Evolutionary conservation across 1,140 invertebrate species (phyloP).

Genomic region (Harlomillsia oculata): DNA sequence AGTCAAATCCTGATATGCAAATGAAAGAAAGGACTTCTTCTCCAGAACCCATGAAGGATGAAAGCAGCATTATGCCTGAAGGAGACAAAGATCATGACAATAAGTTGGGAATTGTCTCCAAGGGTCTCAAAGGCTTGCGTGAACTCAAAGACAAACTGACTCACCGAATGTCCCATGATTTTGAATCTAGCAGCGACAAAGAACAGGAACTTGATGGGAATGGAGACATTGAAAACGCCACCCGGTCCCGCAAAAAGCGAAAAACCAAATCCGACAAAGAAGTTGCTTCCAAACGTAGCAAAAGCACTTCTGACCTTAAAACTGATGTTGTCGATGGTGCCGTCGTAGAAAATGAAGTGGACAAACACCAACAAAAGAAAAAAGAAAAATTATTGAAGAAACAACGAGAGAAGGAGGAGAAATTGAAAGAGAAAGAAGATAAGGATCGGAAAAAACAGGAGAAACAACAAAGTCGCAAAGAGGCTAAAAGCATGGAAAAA

Average conservation of each 20-base stretch:
- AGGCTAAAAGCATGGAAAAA: slow-evolving; percentile 30
- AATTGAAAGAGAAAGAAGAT: slow-evolving; percentile 20
- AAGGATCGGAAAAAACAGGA: slow-evolving; percentile 14
- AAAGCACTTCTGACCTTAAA: too few relatives aligned
- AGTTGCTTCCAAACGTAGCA: too few relatives aligned
- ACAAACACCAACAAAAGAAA: slow-evolving; percentile 6
- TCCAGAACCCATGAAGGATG: slow-evolving; percentile 1
- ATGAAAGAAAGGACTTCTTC: slow-evolving; percentile 1
- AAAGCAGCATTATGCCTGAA: slow-evolving; percentile 7
- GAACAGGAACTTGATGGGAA: slow-evolving; percentile 17
- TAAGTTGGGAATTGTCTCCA: slow-evolving; percentile 25
- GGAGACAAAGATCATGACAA: slow-evolving; percentile 16
- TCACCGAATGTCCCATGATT: slow-evolving; percentile 22
- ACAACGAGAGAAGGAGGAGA: slow-evolving; percentile 2
- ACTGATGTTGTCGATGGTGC: too few relatives aligned
- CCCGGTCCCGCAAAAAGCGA: not conserved
- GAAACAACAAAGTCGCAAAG: slow-evolving; percentile 18
- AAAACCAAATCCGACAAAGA: slow-evolving; percentile 7
- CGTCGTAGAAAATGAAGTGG: not conserved
- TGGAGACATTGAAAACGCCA: not conserved
- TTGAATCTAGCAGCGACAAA: slow-evolving; percentile 12
- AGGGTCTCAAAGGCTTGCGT: slow-evolving; percentile 32
- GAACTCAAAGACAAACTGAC: slow-evolving; percentile 40
- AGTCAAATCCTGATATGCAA: not conserved
- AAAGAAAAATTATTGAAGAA: slow-evolving; percentile 7